These are phyloP conservation scores for Ageneiosus marmoratus DNA, from an alignment of 2,113 vertebrate genomes.

Conservation along the genomic window DNA sequence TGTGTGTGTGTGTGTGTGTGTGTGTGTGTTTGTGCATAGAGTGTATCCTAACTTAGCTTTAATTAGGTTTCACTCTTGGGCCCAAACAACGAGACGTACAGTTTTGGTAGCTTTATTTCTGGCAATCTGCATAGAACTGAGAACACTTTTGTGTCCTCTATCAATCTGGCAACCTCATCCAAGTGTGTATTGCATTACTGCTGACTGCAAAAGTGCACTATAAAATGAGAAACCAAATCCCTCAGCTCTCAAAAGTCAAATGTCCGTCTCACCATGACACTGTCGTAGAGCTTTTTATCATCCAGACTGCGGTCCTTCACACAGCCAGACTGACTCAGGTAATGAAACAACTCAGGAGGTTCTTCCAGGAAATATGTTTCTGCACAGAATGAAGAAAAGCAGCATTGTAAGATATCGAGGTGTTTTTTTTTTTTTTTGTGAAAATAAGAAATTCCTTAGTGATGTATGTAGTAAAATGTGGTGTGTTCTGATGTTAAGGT, in stretches of 20 bases:
- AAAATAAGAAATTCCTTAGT: too few relatives aligned
- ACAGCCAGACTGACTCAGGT: too few relatives aligned
- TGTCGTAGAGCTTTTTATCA: constrained; percentile 81
- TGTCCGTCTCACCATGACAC: constrained; percentile 80
- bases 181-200: background rate
- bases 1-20: too few relatives aligned
- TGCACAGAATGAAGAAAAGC: constrained; percentile 53
- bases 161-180: constrained; percentile 3
- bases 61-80: too few relatives aligned
- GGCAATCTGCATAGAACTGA: too few relatives aligned
- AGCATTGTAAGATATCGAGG: background rate
- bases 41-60: too few relatives aligned
- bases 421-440: too few relatives aligned
- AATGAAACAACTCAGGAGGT: constrained; percentile 81
- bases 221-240: background rate
- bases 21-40: too few relatives aligned
- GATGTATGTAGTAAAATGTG: too few relatives aligned
- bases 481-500: too few relatives aligned
- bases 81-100: too few relatives aligned
- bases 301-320: constrained; percentile 82
- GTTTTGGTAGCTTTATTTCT: background rate
- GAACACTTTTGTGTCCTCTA: background rate
- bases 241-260: background rate
- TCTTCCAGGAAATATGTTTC: constrained; percentile 82
- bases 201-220: too few relatives aligned